Percentiles rank a stretch among this genome's conserved stretches.
phyloP scores from a whole-genome alignment of 2,888 invertebrate genomes.

The Heliconius sara region DNA sequence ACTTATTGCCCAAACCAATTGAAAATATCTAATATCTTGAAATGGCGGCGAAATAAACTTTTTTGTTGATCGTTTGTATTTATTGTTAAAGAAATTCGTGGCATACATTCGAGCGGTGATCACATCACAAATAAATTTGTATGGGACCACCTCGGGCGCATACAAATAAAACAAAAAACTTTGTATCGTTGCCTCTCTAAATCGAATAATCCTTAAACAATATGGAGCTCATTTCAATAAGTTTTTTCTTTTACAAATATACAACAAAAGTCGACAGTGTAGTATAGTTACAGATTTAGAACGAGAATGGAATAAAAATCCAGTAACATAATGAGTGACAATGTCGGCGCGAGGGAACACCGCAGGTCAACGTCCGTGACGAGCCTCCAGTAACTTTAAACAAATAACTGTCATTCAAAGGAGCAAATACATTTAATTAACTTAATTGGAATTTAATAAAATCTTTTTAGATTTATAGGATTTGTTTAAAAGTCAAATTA shows the following conservation, averaged over 20 bases:
- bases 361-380: slow-evolving; percentile 49
- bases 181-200: slow-evolving; percentile 12
- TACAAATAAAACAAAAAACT: slow-evolving; percentile 24
- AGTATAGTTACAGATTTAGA: background rate
- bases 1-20: background rate
- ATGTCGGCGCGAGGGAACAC: slow-evolving; percentile 44
- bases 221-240: slow-evolving; percentile 37
- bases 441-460: slow-evolving; percentile 24
- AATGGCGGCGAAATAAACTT: slow-evolving; percentile 6
- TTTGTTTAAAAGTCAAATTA: slow-evolving; percentile 16
- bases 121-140: slow-evolving; percentile 27
- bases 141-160: slow-evolving; percentile 28
- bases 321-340: slow-evolving; percentile 37
- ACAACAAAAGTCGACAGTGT: background rate
- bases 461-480: background rate
- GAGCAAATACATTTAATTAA: slow-evolving; percentile 31
- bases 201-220: slow-evolving; percentile 23
- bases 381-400: slow-evolving; percentile 49
- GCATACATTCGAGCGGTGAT: slow-evolving; percentile 24
- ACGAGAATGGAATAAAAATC: slow-evolving; percentile 12
- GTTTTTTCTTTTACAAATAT: slow-evolving; percentile 20
- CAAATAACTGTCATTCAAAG: slow-evolving; percentile 39
- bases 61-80: slow-evolving; percentile 19
- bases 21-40: background rate
- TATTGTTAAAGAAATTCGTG: slow-evolving; percentile 14